These are phyloP conservation scores for Aphidius gifuensis DNA, from an alignment of 1,140 invertebrate genomes.

Conservation along the genomic window DNA sequence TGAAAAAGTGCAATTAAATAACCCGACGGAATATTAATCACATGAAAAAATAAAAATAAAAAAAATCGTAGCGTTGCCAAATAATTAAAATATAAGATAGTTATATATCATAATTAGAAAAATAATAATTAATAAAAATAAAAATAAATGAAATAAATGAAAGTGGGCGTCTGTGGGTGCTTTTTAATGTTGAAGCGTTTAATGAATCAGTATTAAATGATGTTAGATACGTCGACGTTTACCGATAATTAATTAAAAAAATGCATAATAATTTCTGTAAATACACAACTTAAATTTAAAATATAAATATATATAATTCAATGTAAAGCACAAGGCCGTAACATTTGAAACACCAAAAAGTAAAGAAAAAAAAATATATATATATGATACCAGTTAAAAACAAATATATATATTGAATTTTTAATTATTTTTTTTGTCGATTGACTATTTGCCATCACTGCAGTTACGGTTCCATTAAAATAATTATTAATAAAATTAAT, in stretches of 20 bases:
- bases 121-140: slow-evolving; percentile 13
- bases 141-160: slow-evolving; percentile 9
- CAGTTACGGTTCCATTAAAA: too few species aligned
- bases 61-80: slow-evolving; percentile 28
- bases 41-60: slow-evolving; percentile 12
- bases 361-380: too few species aligned
- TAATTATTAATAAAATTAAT: too few species aligned
- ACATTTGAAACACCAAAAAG: neutral
- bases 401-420: too few species aligned
- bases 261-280: slow-evolving; percentile 10
- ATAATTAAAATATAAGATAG: slow-evolving; percentile 24
- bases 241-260: neutral
- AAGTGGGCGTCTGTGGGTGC: slow-evolving; percentile 5
- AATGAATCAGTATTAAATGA: slow-evolving; percentile 25
- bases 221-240: slow-evolving; percentile 5
- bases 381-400: too few species aligned
- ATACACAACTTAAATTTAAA: slow-evolving; percentile 6
- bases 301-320: neutral
- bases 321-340: slow-evolving; percentile 2
- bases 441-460: too few species aligned
- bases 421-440: too few species aligned
- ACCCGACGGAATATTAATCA: slow-evolving; percentile 19
- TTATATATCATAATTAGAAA: slow-evolving; percentile 9
- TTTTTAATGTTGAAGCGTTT: slow-evolving; percentile 16
- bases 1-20: slow-evolving; percentile 30